Conservation (phyloP, 2,113 vertebrate genomes). For the Burhinus oedicnemus region DNA sequence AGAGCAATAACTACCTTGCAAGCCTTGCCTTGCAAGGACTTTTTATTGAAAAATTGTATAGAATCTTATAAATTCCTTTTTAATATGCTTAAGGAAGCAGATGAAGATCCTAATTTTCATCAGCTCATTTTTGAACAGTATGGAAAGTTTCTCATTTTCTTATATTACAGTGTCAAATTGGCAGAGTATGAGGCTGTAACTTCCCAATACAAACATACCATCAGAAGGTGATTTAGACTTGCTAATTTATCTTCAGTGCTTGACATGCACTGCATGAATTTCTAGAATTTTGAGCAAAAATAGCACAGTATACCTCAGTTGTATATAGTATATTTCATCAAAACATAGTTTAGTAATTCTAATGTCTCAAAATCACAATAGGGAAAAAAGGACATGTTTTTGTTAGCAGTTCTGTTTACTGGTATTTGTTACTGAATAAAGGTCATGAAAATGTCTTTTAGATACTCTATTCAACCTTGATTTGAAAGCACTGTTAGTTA, state of each 20-base stretch:
- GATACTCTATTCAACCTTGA: not conserved
- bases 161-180: not conserved
- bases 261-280: not conserved
- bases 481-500: not conserved
- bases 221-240: not conserved
- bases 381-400: not conserved
- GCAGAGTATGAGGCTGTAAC: not conserved
- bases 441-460: not conserved
- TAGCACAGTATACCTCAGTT: not conserved
- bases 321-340: not conserved
- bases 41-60: not conserved
- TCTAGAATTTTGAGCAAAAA: not conserved
- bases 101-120: not conserved
- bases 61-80: not conserved
- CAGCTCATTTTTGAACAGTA: not conserved
- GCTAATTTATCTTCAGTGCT: not conserved
- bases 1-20: not conserved
- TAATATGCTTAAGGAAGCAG: not conserved
- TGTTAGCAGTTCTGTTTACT: not conserved
- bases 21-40: not conserved
- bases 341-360: not conserved
- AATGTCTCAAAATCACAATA: not conserved
- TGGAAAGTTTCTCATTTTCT: not conserved
- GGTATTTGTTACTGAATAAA: not conserved
- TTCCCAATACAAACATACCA: not conserved